These are phyloP conservation scores for Sphecodes monilicornis DNA, from an alignment of 2,888 invertebrate species.

Conservation along the genomic window DNA sequence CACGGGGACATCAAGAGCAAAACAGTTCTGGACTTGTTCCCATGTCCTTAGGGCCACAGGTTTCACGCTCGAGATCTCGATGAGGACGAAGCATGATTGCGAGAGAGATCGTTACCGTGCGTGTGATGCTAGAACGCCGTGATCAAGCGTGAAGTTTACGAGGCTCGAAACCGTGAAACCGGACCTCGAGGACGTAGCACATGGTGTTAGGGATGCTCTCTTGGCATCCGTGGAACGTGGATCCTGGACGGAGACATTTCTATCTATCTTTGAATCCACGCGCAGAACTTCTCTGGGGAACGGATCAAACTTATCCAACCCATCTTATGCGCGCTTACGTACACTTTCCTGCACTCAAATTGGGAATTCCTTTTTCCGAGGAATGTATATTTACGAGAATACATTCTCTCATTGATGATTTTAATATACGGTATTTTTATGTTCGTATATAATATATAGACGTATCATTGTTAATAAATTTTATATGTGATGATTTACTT, in stretches of 20 bases:
- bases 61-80: constrained; percentile 62
- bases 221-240: constrained; percentile 52
- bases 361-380: neutral
- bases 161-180: constrained; percentile 63
- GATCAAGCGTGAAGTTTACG: constrained; percentile 65
- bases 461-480: neutral
- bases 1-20: constrained; percentile 10
- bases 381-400: neutral
- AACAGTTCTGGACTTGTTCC: neutral
- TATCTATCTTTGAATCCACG: constrained; percentile 41
- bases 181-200: constrained; percentile 44
- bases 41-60: neutral
- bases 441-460: neutral
- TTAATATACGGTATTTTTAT: too few relatives aligned
- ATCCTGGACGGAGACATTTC: constrained; percentile 52
- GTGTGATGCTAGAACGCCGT: constrained; percentile 34
- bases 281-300: constrained; percentile 48
- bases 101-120: constrained; percentile 54
- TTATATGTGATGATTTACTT: neutral
- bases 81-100: constrained; percentile 52
- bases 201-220: constrained; percentile 36
- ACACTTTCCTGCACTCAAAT: neutral
- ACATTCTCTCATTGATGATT: neutral
- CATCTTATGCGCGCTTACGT: neutral
- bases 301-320: neutral